These are phyloP conservation scores for Tetrax tetrax DNA, from an alignment of 2,113 vertebrate genomes.

Conservation along the genomic window DNA sequence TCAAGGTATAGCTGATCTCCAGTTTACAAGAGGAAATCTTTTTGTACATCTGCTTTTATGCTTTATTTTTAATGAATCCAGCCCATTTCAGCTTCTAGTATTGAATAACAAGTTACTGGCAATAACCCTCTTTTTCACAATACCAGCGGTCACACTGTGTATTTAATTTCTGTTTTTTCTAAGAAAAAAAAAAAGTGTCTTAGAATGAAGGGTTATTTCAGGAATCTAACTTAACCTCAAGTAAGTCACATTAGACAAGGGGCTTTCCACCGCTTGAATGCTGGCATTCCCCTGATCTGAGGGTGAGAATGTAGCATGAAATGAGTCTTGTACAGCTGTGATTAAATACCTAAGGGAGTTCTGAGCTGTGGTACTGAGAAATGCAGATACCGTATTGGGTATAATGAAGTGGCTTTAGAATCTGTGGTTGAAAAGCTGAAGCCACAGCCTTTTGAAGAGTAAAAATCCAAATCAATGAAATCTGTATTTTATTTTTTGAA, in stretches of 20 bases:
- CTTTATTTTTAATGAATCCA: neutral
- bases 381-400: neutral
- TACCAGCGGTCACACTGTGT: neutral
- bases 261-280: neutral
- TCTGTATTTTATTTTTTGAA: neutral
- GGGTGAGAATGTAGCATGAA: neutral
- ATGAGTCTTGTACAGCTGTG: constrained; percentile 8
- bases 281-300: neutral
- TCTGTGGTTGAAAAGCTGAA: neutral
- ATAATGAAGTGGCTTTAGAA: neutral
- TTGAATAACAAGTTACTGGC: neutral
- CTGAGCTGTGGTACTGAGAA: neutral
- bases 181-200: neutral
- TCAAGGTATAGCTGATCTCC: neutral
- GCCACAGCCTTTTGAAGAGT: neutral
- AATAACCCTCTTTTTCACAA: neutral
- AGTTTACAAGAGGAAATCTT: neutral
- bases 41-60: neutral
- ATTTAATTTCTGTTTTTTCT: constrained; percentile 6
- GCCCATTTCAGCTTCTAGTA: neutral
- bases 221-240: constrained; percentile 29
- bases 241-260: constrained; percentile 4
- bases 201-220: constrained; percentile 24
- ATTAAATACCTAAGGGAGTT: constrained; percentile 31
- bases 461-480: neutral